phyloP scores from a whole-genome alignment of 1,140 invertebrate species.

The Dufourea novaeangliae region DNA sequence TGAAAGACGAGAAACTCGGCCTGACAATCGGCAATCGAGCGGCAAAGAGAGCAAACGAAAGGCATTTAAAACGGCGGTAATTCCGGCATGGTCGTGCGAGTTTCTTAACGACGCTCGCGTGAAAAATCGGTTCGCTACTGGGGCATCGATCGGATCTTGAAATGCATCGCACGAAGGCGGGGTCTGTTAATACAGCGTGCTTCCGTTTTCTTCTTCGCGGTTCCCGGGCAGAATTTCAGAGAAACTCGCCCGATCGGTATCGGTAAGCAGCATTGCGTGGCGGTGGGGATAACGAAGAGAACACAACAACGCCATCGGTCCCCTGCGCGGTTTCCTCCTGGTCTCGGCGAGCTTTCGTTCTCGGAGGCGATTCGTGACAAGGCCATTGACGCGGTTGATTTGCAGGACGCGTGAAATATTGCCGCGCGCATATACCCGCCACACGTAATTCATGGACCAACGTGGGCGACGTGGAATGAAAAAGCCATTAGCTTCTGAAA shows the following conservation, averaged over 20 bases:
- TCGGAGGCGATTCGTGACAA: conserved; percentile 11
- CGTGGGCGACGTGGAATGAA: background rate
- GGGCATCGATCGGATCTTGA: conserved; percentile 3
- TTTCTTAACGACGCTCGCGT: background rate
- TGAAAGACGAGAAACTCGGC: background rate
- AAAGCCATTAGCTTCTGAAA: background rate
- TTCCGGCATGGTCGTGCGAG: background rate
- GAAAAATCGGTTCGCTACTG: background rate
- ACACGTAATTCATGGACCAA: too few species aligned
- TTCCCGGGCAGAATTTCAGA: conserved; percentile 3
- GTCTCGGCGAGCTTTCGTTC: background rate
- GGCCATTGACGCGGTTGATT: background rate
- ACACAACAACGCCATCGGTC: too few species aligned
- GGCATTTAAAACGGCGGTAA: background rate
- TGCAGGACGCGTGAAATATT: background rate
- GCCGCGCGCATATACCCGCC: too few species aligned
- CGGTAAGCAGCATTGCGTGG: too few species aligned
- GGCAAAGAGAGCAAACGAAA: background rate
- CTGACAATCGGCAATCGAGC: background rate
- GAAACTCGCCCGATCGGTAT: conserved; percentile 41
- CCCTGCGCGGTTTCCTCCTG: background rate
- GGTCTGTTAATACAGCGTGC: conserved; percentile 16
- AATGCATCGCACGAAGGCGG: background rate
- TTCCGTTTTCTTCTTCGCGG: conserved; percentile 14
- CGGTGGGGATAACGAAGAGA: too few species aligned